Evolutionary conservation across 2,113 vertebrate genomes (phyloP).

Genomic region (Cheilinus undulatus): DNA sequence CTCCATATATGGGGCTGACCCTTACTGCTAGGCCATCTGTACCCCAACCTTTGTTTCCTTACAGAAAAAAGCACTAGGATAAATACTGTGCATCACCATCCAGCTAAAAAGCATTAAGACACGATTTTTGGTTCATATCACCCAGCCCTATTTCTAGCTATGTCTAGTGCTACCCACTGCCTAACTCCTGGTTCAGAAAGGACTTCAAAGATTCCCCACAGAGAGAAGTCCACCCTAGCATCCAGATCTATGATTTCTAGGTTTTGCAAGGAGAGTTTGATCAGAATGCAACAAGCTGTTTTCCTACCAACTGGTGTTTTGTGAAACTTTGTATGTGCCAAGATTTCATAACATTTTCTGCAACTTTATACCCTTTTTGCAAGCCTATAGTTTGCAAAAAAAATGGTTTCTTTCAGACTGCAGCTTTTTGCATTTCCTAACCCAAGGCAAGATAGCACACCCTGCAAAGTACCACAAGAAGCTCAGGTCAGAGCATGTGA

Average conservation of each 20-base stretch:
- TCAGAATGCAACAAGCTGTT: neutral
- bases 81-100: too few relatives aligned
- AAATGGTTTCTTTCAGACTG: constrained; percentile 8
- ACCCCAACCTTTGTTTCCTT: too few relatives aligned
- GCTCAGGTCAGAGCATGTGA: constrained; percentile 39
- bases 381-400: constrained; percentile 6
- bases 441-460: constrained; percentile 18
- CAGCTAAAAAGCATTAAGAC: too few relatives aligned
- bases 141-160: too few relatives aligned
- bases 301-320: constrained; percentile 7
- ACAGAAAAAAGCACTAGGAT: too few relatives aligned
- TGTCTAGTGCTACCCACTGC: constrained; percentile 40
- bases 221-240: constrained; percentile 30
- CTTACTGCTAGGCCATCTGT: too few relatives aligned
- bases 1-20: too few relatives aligned
- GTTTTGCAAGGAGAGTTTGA: constrained; percentile 32
- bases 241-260: constrained; percentile 37
- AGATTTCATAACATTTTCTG: constrained; percentile 3
- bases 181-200: constrained; percentile 44
- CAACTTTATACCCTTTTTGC: constrained; percentile 25
- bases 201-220: constrained; percentile 60
- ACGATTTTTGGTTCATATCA: too few relatives aligned
- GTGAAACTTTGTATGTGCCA: neutral
- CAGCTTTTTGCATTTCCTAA: constrained; percentile 5
- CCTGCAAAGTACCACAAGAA: constrained; percentile 18